Percentiles rank a stretch among this genome's conserved stretches.
phyloP scores from a whole-genome alignment of 2,888 invertebrate genomes.

The Tinea pellionella region DNA sequence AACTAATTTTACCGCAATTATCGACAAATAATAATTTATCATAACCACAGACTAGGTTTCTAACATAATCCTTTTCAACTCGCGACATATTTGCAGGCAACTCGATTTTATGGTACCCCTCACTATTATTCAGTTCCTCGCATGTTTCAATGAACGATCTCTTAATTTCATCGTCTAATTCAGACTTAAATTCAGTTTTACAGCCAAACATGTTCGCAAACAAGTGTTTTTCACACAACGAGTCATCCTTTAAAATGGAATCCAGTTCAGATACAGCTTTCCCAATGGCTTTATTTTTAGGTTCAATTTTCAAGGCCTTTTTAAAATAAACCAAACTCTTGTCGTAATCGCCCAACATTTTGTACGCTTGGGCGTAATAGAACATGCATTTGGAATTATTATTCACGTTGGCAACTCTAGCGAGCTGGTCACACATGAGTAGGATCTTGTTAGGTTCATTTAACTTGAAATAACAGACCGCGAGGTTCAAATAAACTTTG shows the following conservation, averaged over 20 bases:
- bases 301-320: constrained; percentile 51
- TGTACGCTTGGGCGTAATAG: constrained; percentile 44
- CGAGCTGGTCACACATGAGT: constrained; percentile 44
- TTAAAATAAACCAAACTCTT: constrained; percentile 41
- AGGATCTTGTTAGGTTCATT: constrained; percentile 45
- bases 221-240: constrained; percentile 34
- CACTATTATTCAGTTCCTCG: constrained; percentile 37
- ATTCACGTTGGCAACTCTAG: constrained; percentile 35
- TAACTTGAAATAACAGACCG: constrained; percentile 47
- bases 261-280: constrained; percentile 37
- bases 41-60: constrained; percentile 33
- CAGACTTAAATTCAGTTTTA: constrained; percentile 26
- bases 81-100: constrained; percentile 36
- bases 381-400: constrained; percentile 48
- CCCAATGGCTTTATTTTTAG: constrained; percentile 52
- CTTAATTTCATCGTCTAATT: constrained; percentile 38
- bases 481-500: constrained; percentile 41
- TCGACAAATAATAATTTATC: constrained; percentile 32
- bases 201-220: constrained; percentile 43
- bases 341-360: constrained; percentile 38
- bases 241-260: constrained; percentile 26
- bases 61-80: constrained; percentile 40
- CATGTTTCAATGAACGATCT: constrained; percentile 42
- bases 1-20: constrained; percentile 21
- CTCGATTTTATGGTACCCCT: constrained; percentile 41